phyloP scores from a whole-genome alignment of 2,113 vertebrate species.

The Stegostoma tigrinum region DNA sequence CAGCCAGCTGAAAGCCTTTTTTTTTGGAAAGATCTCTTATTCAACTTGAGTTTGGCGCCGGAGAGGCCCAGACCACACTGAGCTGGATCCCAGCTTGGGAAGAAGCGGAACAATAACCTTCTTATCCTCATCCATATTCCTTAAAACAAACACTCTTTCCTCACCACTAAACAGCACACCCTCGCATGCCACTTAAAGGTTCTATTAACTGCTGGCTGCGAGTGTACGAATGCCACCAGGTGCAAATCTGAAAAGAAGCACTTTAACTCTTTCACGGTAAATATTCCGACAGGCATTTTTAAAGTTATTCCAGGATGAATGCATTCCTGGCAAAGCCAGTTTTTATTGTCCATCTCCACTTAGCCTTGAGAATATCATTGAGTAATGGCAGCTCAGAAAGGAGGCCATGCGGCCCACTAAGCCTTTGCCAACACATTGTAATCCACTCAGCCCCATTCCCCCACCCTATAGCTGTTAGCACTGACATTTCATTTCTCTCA shows the following conservation, averaged over 20 bases:
- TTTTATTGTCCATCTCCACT: background rate
- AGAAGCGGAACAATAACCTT: slow-evolving; percentile 49
- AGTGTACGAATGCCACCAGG: background rate
- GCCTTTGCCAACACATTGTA: background rate
- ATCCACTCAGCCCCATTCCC: background rate
- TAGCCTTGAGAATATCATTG: background rate
- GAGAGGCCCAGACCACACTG: slow-evolving; percentile 45
- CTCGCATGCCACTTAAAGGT: background rate
- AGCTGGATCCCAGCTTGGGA: slow-evolving; percentile 45
- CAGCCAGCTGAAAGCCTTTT: slow-evolving; percentile 33
- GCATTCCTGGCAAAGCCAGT: background rate
- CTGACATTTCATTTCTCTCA: background rate
- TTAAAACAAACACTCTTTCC: slow-evolving; percentile 47
- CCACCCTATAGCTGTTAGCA: background rate
- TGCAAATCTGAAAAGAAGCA: background rate
- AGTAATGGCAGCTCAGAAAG: background rate
- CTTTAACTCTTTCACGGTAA: background rate
- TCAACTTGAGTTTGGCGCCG: slow-evolving; percentile 42
- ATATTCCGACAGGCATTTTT: background rate
- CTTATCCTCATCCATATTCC: slow-evolving; percentile 51
- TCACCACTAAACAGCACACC: slow-evolving; percentile 44
- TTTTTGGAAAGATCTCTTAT: slow-evolving; percentile 51
- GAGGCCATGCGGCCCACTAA: background rate
- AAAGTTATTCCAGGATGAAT: background rate
- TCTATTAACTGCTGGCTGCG: background rate